Evolutionary conservation across 2,113 vertebrate species (phyloP).

Genomic region (Alethe diademata): DNA sequence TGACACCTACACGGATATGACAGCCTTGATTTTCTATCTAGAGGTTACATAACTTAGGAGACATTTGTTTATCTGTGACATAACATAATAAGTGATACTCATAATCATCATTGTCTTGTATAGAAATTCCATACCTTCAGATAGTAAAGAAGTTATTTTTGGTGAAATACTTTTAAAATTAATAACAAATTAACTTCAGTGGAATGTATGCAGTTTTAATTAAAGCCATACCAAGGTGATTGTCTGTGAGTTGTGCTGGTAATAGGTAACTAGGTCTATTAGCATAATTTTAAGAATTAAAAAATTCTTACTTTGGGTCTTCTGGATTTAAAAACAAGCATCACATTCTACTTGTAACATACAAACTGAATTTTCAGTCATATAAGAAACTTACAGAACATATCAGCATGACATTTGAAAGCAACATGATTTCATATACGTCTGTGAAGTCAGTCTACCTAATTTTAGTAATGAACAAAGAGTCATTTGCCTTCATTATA

Average conservation of each 20-base stretch:
- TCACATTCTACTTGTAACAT: not conserved
- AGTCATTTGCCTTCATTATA: not conserved
- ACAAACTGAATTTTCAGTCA: not conserved
- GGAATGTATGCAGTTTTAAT: not conserved
- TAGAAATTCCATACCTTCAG: not conserved
- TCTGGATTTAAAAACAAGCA: not conserved
- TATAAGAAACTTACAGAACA: not conserved
- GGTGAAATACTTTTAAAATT: not conserved
- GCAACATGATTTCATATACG: rapidly evolving
- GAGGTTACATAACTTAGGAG: not conserved
- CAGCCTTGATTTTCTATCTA: not conserved
- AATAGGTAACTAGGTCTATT: not conserved
- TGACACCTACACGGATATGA: not conserved
- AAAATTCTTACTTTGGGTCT: not conserved
- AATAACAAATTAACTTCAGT: not conserved
- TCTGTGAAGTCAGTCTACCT: not conserved
- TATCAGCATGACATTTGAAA: not conserved
- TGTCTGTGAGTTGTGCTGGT: not conserved
- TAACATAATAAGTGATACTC: not conserved
- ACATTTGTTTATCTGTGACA: not conserved
- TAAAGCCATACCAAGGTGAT: not conserved
- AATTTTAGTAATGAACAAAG: not conserved
- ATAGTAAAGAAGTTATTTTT: not conserved
- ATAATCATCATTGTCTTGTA: not conserved
- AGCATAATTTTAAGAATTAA: not conserved